Conservation (phyloP, 1,140 invertebrate genomes). For the Helicoverpa armigera region DNA sequence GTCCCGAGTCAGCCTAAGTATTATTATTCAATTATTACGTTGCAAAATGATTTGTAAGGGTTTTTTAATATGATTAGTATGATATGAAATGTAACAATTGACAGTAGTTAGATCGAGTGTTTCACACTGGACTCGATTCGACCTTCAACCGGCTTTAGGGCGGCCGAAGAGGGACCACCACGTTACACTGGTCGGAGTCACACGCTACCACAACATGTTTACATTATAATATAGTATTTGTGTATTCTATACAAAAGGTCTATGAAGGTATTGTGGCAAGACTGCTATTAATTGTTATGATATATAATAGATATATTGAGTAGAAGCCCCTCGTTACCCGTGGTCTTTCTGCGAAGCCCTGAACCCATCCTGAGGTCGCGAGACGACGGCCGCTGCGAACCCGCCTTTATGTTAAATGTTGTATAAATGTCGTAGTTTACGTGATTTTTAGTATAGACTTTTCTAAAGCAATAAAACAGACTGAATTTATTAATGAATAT, state of each 20-base stretch:
- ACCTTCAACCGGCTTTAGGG: slow-evolving; percentile 26
- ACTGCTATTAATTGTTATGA: slow-evolving; percentile 47
- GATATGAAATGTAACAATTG: slow-evolving; percentile 56
- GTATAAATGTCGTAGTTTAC: slow-evolving; percentile 27
- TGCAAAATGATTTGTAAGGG: slow-evolving; percentile 59
- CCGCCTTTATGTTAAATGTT: slow-evolving; percentile 41
- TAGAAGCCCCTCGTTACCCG: slow-evolving; percentile 40
- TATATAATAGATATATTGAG: slow-evolving; percentile 38
- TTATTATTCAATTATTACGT: slow-evolving; percentile 69
- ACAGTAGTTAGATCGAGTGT: slow-evolving; percentile 43
- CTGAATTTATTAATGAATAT: slow-evolving; percentile 23
- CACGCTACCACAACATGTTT: slow-evolving; percentile 26
- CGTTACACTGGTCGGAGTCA: background rate
- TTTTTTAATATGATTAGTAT: slow-evolving; percentile 57
- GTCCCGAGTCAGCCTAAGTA: slow-evolving; percentile 76
- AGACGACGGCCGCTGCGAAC: slow-evolving; percentile 23
- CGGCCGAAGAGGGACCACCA: slow-evolving; percentile 34
- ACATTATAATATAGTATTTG: slow-evolving; percentile 45
- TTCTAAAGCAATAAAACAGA: slow-evolving; percentile 39
- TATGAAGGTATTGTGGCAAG: slow-evolving; percentile 40
- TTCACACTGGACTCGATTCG: slow-evolving; percentile 18
- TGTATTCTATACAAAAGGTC: slow-evolving; percentile 34
- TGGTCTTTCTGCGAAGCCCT: slow-evolving; percentile 44
- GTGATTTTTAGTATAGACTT: slow-evolving; percentile 24
- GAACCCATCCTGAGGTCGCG: slow-evolving; percentile 42